Conservation (phyloP, 2,888 invertebrate species). For the Tinea semifulvella region DNA sequence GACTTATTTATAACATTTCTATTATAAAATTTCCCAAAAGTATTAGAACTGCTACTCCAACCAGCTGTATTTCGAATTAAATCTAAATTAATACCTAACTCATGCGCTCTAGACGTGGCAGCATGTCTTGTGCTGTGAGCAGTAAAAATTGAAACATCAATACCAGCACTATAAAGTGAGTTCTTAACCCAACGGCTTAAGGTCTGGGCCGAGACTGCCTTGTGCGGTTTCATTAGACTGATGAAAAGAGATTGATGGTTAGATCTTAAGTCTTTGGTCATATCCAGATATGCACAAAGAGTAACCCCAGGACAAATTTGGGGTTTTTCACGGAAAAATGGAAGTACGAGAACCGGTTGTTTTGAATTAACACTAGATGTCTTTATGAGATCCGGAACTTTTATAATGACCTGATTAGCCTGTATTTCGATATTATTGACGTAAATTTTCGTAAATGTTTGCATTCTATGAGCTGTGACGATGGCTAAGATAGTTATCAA, state of each 20-base stretch:
- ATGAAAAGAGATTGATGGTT: conserved; percentile 14
- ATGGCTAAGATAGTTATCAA: conserved; percentile 22
- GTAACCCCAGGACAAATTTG: conserved; percentile 19
- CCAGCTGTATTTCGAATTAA: conserved; percentile 21
- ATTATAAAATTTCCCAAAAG: conserved; percentile 23
- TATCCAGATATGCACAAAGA: conserved; percentile 18
- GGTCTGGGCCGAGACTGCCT: conserved; percentile 18
- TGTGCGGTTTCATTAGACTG: conserved; percentile 17
- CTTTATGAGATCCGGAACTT: conserved; percentile 16
- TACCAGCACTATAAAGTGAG: conserved; percentile 17
- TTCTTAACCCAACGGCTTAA: conserved; percentile 22
- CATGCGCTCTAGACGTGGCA: conserved; percentile 22
- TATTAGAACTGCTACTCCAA: conserved; percentile 20
- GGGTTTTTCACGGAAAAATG: conserved; percentile 18
- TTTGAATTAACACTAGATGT: conserved; percentile 13
- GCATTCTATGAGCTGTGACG: conserved; percentile 19
- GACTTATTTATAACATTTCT: conserved; percentile 16
- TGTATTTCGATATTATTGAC: conserved; percentile 17
- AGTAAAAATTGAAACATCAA: conserved; percentile 17
- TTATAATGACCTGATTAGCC: conserved; percentile 9
- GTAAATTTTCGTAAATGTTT: conserved; percentile 21
- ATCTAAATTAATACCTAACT: conserved; percentile 21
- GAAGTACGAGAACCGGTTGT: conserved; percentile 18
- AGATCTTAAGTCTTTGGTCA: conserved; percentile 4
- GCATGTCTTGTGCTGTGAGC: conserved; percentile 23